A percentile compares a stretch with the other conserved stretches of the same genome.
phyloP scores from a whole-genome alignment of 2,797 vertebrate genomes.

The Rhinoraja longicauda region DNA sequence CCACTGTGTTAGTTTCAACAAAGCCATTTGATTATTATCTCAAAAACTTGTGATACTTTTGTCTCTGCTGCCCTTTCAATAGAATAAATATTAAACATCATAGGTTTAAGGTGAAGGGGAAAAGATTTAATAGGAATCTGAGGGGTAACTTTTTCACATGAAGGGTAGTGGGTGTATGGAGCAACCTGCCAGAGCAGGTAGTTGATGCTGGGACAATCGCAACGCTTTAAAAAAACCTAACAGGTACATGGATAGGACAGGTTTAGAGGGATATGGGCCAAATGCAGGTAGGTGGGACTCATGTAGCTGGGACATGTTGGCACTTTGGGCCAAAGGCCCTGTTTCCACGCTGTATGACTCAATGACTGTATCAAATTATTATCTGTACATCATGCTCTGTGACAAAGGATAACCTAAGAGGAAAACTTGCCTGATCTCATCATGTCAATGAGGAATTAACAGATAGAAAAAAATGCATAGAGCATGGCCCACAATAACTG shows the following conservation, averaged over 20 bases:
- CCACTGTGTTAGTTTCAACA: neutral
- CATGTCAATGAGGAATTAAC: neutral
- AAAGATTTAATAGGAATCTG: too few relatives aligned
- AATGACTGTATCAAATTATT: neutral
- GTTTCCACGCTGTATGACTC: too few relatives aligned
- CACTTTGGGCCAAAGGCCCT: too few relatives aligned
- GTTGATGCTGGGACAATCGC: too few relatives aligned
- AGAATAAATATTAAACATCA: neutral
- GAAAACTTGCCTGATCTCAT: neutral
- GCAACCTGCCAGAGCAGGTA: too few relatives aligned
- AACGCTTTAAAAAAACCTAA: too few relatives aligned
- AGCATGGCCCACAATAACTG: constrained; percentile 19
- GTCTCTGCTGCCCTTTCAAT: neutral
- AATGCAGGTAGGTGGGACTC: too few relatives aligned
- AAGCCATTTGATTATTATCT: neutral
- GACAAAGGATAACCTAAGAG: neutral
- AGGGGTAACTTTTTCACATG: too few relatives aligned
- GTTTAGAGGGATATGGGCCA: too few relatives aligned
- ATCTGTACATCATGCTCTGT: neutral
- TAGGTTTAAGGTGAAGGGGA: neutral
- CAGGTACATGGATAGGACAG: too few relatives aligned
- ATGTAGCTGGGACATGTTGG: too few relatives aligned
- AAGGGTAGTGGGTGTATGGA: too few relatives aligned
- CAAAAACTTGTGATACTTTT: neutral
- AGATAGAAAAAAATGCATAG: neutral